A percentile compares a stretch with the other conserved stretches of the same genome.
These are phyloP conservation scores for Hoplodrina ambigua DNA, from an alignment of 2,888 invertebrate species.

Conservation along the genomic window DNA sequence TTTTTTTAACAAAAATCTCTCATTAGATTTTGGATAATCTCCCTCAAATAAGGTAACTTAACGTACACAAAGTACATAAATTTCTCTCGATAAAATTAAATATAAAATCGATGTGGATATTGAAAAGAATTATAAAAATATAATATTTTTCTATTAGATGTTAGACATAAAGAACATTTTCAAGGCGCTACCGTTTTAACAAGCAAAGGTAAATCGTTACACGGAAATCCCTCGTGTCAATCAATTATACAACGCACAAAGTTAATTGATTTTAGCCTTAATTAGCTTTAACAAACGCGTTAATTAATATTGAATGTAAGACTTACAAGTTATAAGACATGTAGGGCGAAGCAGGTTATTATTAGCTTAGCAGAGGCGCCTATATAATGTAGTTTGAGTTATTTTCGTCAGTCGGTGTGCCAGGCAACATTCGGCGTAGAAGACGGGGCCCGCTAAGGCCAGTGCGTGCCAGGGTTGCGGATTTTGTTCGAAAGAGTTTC, in stretches of 20 bases:
- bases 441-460: no score
- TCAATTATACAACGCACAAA: slow-evolving; percentile 28
- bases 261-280: slow-evolving; percentile 49
- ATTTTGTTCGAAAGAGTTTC: no score
- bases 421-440: background rate
- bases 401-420: background rate
- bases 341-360: slow-evolving; percentile 17
- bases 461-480: no score
- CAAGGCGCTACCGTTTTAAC: background rate
- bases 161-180: background rate
- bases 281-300: slow-evolving; percentile 43
- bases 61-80: no score
- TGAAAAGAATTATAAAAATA: background rate
- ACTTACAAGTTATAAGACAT: slow-evolving; percentile 18
- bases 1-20: no score
- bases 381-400: slow-evolving; percentile 1
- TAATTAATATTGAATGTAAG: slow-evolving; percentile 52
- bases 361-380: slow-evolving; percentile 1
- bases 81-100: no score
- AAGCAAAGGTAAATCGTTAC: slow-evolving; percentile 8
- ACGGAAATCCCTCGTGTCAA: slow-evolving; percentile 26
- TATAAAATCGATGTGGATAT: no score
- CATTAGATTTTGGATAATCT: no score
- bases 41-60: no score
- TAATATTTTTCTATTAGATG: background rate